Base-by-base conservation (phyloP, 2,888 invertebrate genomes). In the Ectemnius lituratus region DNA sequence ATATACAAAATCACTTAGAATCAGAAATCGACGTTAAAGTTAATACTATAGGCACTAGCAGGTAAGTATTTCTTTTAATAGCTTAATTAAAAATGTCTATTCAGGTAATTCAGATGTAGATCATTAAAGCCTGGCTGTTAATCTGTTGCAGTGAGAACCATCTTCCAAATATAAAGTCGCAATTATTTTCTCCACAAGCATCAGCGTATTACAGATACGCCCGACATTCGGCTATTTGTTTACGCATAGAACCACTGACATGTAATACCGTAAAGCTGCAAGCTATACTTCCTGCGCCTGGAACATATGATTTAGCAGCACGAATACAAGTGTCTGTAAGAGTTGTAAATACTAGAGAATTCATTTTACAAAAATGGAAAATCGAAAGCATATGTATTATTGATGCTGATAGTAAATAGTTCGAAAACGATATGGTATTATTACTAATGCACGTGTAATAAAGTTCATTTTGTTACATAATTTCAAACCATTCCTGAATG, bases 231-330 rank as follows among this genome's bases (percentile, higher is more conserved):
- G 80, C 92, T 88, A 79, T 92, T 90, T 76, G 88, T 72, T 87
- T 90, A 66, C 81, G 87, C 45, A 88, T 94, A 80, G 91, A 92
- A 83, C 92, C 93, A 80, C 93, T 93, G 84, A 91, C 91, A 82
- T 86, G 91, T 76, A 92, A 92, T 81, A 92, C 92, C 83, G 91
- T 95, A 82, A 91, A 91, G 86, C 92, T 95, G 86, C 91, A 93
- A 67, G 94, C 94, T 18, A 92, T 94, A 73, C 92, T 94, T 80
- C 92, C 94, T 28, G 91, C 92, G 49, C 93, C 95, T 46, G 95
- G 95, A 71, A 94, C 94, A 5, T 95, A 94, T 89, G 93, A 94
- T 82, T 91, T 95, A 73, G 94, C 94, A 61, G 92, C 94, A 13
- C 92, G 94, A 63, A 92, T 95, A 86, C 92, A 93, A 82, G 87